These are phyloP conservation scores for Masticophis lateralis DNA, from an alignment of 2,797 vertebrate genomes.

Conservation along the genomic window DNA sequence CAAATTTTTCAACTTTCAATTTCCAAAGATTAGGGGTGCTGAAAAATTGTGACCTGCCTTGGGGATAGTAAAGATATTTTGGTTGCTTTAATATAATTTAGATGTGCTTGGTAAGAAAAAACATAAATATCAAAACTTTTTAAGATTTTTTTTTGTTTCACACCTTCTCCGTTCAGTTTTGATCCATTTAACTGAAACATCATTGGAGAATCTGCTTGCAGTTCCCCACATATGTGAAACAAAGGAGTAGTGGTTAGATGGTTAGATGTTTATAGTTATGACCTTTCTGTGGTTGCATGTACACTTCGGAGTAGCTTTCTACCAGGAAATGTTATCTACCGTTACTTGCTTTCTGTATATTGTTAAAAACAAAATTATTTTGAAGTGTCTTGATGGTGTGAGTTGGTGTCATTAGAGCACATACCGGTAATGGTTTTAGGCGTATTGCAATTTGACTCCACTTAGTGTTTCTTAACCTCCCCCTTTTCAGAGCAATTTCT, in stretches of 20 bases:
- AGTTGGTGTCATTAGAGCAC: not conserved
- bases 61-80: no score
- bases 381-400: not conserved
- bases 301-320: not conserved
- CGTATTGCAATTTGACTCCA: not conserved
- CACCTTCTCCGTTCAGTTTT: not conserved
- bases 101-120: no score
- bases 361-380: not conserved
- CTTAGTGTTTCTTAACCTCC: not conserved
- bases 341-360: not conserved
- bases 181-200: not conserved
- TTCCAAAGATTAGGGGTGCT: no score
- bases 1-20: no score
- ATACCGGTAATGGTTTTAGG: not conserved
- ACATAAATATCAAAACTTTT: no score
- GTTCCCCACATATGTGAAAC: not conserved
- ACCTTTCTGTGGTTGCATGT: not conserved
- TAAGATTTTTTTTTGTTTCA: no score
- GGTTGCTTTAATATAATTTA: no score
- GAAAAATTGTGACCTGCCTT: no score
- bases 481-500: not conserved
- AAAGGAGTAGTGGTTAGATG: not conserved
- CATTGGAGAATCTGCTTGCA: not conserved
- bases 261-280: not conserved
- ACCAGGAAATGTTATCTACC: not conserved